Evolutionary conservation across 2,113 vertebrate genomes (phyloP).

Genomic region (Otis tarda): DNA sequence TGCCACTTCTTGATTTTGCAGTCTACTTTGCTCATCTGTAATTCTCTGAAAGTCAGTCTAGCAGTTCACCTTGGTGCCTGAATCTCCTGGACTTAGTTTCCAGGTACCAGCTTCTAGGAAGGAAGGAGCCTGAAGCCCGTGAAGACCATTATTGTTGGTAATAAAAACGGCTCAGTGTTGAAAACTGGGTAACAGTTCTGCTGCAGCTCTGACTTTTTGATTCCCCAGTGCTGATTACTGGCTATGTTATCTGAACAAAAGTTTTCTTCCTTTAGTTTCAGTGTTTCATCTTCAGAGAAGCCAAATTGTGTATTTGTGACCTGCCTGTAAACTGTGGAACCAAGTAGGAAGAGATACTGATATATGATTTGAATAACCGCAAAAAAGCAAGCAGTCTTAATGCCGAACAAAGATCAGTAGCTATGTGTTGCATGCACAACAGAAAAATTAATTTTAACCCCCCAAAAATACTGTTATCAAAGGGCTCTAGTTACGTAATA

Average conservation of each 20-base stretch:
- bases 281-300: not conserved
- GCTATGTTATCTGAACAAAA: not conserved
- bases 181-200: not conserved
- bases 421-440: not conserved
- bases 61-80: not conserved
- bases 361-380: not conserved
- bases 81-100: not conserved
- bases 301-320: not conserved
- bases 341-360: not conserved
- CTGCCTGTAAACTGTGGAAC: not conserved
- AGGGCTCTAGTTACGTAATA: not conserved
- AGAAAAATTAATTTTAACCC: not conserved
- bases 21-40: not conserved
- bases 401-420: not conserved
- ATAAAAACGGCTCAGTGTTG: not conserved
- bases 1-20: not conserved
- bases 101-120: not conserved
- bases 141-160: not conserved
- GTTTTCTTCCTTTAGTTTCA: not conserved
- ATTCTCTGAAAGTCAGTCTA: not conserved
- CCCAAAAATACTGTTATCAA: not conserved
- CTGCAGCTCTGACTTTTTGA: not conserved
- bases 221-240: not conserved
- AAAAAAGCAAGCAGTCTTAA: not conserved
- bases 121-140: not conserved